These are phyloP conservation scores for Notechis scutatus DNA, from an alignment of 2,113 vertebrate genomes.

Conservation along the genomic window DNA sequence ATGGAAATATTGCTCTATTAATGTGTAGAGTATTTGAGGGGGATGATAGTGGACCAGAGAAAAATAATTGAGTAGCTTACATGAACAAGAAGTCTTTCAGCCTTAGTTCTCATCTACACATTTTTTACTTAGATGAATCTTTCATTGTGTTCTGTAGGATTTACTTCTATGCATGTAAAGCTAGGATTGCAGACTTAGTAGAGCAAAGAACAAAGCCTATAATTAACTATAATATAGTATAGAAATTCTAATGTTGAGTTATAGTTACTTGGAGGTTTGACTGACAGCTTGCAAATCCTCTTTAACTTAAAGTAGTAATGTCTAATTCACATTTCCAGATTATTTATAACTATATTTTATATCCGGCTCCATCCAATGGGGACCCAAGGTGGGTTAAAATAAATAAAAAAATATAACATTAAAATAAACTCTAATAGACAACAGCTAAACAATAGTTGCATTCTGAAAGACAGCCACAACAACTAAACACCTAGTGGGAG, in stretches of 20 bases:
- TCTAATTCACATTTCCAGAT: background rate
- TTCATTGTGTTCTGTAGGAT: background rate
- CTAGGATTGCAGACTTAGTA: background rate
- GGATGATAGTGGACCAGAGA: constrained; percentile 6
- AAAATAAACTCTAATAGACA: background rate
- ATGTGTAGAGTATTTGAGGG: constrained; percentile 11
- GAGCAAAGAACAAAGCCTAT: background rate
- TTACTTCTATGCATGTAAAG: background rate
- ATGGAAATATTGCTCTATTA: constrained; percentile 30
- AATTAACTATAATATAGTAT: constrained; percentile 9
- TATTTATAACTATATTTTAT: background rate
- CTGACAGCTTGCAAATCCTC: background rate
- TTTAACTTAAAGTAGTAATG: background rate
- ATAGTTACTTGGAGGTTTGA: background rate
- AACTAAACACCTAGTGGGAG: background rate
- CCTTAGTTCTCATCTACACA: background rate
- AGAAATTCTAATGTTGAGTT: background rate
- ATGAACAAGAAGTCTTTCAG: background rate
- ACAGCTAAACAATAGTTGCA: background rate
- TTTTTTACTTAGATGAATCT: background rate
- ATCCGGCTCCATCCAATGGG: background rate
- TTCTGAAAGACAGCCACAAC: background rate
- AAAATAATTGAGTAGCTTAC: constrained; percentile 27
- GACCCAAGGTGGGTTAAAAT: background rate
- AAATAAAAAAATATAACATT: background rate